These are phyloP conservation scores for Carposina sasakii DNA, from an alignment of 1,140 invertebrate genomes.

Conservation along the genomic window DNA sequence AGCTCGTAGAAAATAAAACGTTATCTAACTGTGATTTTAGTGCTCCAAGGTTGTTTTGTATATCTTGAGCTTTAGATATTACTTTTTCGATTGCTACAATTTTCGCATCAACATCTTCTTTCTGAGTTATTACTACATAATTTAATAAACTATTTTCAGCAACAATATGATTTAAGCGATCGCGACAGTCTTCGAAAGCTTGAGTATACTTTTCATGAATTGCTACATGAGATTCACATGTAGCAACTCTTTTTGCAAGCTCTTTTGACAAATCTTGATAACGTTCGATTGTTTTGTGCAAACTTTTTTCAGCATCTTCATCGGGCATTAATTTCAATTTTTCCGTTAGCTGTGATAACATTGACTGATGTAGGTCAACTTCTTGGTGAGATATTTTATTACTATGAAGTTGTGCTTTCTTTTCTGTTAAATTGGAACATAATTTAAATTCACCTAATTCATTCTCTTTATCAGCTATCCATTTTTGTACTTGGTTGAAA, in stretches of 20 bases:
- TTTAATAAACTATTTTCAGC: slow-evolving; percentile 78
- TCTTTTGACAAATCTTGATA: slow-evolving; percentile 80
- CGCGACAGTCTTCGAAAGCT: slow-evolving; percentile 81
- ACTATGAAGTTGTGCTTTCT: slow-evolving; percentile 86
- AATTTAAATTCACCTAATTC: slow-evolving; percentile 79
- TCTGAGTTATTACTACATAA: slow-evolving; percentile 81
- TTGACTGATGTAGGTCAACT: slow-evolving; percentile 84
- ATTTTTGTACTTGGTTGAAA: slow-evolving; percentile 85
- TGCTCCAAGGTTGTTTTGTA: slow-evolving; percentile 80
- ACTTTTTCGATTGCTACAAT: slow-evolving; percentile 83
- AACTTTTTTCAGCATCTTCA: slow-evolving; percentile 80
- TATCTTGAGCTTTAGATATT: slow-evolving; percentile 81
- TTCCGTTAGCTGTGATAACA: slow-evolving; percentile 84
- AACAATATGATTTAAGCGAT: slow-evolving; percentile 81
- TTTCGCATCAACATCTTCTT: slow-evolving; percentile 83
- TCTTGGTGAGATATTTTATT: slow-evolving; percentile 87
- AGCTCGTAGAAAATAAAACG: slow-evolving; percentile 85
- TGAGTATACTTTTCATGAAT: slow-evolving; percentile 89
- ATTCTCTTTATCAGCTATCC: slow-evolving; percentile 84
- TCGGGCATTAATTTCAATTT: slow-evolving; percentile 83
- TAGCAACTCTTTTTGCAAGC: slow-evolving; percentile 78
- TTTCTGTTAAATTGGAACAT: slow-evolving; percentile 85
- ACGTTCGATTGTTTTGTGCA: slow-evolving; percentile 79
- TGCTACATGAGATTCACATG: slow-evolving; percentile 80
- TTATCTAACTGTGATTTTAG: slow-evolving; percentile 81